phyloP scores from a whole-genome alignment of 2,888 invertebrate species.

The Cylindroiulus punctatus region DNA sequence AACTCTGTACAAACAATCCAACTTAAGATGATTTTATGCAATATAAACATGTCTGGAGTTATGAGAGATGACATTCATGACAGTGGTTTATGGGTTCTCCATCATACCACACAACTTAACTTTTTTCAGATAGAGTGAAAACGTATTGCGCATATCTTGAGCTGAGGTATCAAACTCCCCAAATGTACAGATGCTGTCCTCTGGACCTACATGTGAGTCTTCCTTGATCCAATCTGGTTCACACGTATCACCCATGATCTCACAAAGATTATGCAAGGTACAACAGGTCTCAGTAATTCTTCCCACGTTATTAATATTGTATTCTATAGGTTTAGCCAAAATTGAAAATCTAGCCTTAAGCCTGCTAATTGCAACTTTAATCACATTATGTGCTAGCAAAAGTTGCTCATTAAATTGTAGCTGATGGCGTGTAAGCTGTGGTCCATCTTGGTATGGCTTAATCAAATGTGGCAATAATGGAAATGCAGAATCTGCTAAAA shows the following conservation, averaged over 20 bases:
- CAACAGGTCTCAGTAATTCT: conserved; percentile 15
- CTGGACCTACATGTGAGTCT: not conserved
- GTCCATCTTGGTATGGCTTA: conserved; percentile 1
- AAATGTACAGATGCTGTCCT: not conserved
- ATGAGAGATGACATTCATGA: no score
- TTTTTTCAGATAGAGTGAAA: not conserved
- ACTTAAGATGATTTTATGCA: no score
- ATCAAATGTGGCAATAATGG: not conserved
- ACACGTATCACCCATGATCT: conserved; percentile 32
- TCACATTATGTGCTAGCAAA: not conserved
- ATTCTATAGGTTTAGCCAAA: not conserved
- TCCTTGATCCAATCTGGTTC: not conserved
- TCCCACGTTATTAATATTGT: not conserved
- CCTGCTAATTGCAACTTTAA: not conserved
- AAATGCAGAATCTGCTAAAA: conserved; percentile 18
- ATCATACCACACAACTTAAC: no score
- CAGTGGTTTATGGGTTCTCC: no score
- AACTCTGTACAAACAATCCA: no score
- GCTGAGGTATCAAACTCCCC: not conserved
- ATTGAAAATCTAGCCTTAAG: not conserved
- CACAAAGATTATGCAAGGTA: conserved; percentile 31
- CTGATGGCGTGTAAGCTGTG: not conserved
- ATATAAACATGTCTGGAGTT: no score
- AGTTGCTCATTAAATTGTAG: conserved; percentile 16
- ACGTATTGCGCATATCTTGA: not conserved